Percentiles rank a stretch among this genome's conserved stretches.
Evolutionary conservation across 1,140 invertebrate species (phyloP).

Genomic region (Neomicropteryx cornuta): DNA sequence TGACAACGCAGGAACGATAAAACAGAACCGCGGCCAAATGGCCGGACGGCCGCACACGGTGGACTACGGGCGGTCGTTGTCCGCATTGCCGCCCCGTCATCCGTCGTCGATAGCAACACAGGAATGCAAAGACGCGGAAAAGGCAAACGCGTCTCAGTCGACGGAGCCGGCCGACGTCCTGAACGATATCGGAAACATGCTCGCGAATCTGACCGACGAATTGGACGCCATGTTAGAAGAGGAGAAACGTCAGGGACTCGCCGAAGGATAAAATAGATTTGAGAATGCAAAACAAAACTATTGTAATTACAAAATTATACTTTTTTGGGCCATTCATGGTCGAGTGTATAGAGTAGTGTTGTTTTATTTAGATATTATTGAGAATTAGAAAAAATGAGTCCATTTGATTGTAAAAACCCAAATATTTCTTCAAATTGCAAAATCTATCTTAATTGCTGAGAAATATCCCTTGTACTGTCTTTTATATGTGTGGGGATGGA

Average conservation of each 20-base stretch:
- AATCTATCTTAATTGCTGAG: too few relatives aligned
- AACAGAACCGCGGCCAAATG: slow-evolving; percentile 44
- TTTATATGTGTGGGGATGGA: too few relatives aligned
- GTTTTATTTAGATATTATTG: slow-evolving; percentile 15
- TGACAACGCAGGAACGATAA: slow-evolving; percentile 97
- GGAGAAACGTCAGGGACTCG: slow-evolving; percentile 71
- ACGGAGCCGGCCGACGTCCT: slow-evolving; percentile 78
- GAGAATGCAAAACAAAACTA: too few relatives aligned
- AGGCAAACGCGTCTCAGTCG: slow-evolving; percentile 18
- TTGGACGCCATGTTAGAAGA: slow-evolving; percentile 90
- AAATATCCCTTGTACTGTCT: too few relatives aligned
- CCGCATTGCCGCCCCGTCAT: slow-evolving; percentile 26
- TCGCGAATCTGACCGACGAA: slow-evolving; percentile 87
- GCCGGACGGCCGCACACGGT: slow-evolving; percentile 35
- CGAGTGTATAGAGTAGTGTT: slow-evolving; percentile 18
- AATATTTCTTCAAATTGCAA: too few relatives aligned
- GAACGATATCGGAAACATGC: slow-evolving; percentile 94
- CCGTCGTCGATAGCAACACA: slow-evolving; percentile 19
- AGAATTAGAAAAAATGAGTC: too few relatives aligned
- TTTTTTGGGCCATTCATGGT: slow-evolving; percentile 24
- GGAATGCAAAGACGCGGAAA: slow-evolving; percentile 26
- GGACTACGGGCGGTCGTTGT: slow-evolving; percentile 27
- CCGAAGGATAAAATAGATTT: slow-evolving; percentile 39
- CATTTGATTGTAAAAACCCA: too few relatives aligned
- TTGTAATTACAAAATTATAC: too few relatives aligned